Conservation (phyloP, 2,888 invertebrate species). For the Nymphalis polychloros region DNA sequence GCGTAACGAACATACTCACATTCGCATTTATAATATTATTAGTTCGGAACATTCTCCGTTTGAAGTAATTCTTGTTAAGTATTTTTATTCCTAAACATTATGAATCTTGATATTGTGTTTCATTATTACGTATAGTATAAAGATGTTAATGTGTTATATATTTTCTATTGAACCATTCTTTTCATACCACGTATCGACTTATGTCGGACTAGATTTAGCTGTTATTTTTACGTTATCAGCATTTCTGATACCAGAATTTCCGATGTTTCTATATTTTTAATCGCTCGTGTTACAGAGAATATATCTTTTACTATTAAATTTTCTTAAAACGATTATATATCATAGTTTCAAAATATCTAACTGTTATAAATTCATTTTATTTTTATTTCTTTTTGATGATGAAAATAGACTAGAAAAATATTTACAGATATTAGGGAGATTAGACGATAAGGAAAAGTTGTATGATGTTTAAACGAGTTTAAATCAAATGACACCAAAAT, state of each 20-base stretch:
- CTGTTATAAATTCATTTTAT: too few relatives aligned
- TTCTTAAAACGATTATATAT: too few relatives aligned
- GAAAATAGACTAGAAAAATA: constrained; percentile 44
- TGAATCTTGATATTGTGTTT: too few relatives aligned
- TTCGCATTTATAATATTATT: too few relatives aligned
- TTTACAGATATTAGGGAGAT: constrained; percentile 48
- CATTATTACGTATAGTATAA: background rate
- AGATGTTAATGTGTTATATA: too few relatives aligned
- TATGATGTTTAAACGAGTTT: constrained; percentile 39
- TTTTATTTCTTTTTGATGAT: constrained; percentile 42
- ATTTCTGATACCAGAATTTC: constrained; percentile 52
- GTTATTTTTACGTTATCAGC: constrained; percentile 39
- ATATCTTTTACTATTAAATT: background rate
- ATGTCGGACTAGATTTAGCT: constrained; percentile 43
- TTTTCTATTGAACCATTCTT: constrained; percentile 46
- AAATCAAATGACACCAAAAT: constrained; percentile 36
- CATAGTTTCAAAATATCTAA: background rate
- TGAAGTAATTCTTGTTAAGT: too few relatives aligned
- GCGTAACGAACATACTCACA: too few relatives aligned
- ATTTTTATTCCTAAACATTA: too few relatives aligned
- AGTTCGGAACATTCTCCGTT: too few relatives aligned
- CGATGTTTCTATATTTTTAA: constrained; percentile 36
- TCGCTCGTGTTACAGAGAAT: too few relatives aligned
- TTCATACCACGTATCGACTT: constrained; percentile 43
- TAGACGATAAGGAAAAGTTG: constrained; percentile 48